Percentiles rank a stretch among this genome's conserved stretches.
Evolutionary conservation across 2,888 invertebrate genomes (phyloP).

Genomic region (Willowsia nigromaculata): DNA sequence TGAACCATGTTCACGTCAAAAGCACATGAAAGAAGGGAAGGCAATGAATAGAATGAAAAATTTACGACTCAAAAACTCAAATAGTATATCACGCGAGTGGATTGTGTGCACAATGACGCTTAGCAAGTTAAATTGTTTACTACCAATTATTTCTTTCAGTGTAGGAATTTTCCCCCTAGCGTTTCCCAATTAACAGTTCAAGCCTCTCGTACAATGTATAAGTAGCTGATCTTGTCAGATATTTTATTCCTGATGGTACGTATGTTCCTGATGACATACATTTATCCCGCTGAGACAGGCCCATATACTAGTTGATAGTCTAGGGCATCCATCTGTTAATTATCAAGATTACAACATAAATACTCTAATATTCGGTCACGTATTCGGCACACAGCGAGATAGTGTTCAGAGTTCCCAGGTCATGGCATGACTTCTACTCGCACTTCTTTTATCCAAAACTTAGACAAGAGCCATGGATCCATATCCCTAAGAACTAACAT

Average conservation of each 20-base stretch:
- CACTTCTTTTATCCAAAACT: background rate
- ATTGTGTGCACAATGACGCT: background rate
- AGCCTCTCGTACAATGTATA: background rate
- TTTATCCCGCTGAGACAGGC: background rate
- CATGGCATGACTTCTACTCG: background rate
- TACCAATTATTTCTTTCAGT: slow-evolving; percentile 36
- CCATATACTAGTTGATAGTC: background rate
- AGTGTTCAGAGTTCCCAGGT: background rate
- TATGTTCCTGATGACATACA: background rate
- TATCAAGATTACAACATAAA: slow-evolving; percentile 14
- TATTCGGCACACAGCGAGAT: background rate
- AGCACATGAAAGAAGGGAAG: background rate
- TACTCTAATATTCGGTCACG: slow-evolving; percentile 9
- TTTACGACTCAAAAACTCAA: background rate
- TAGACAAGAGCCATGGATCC: too few relatives aligned
- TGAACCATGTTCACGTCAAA: background rate
- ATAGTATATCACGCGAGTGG: background rate
- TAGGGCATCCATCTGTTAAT: background rate
- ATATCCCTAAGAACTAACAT: too few relatives aligned
- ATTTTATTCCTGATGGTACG: background rate
- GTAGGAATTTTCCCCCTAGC: background rate
- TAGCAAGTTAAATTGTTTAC: background rate
- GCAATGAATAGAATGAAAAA: background rate
- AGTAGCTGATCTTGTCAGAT: background rate
- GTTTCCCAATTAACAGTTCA: slow-evolving; percentile 9